Conservation (phyloP, 1,140 invertebrate species). For the Bombyx mori region ASM3026992v2 NC_085115.1:8234501-8235000, state of each 20-base stretch:
- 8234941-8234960: slow-evolving; percentile 50
- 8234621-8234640: slow-evolving; percentile 30
- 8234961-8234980: slow-evolving; percentile 61
- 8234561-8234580: slow-evolving; percentile 49
- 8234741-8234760: slow-evolving; percentile 91
- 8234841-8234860: background rate
- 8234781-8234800: slow-evolving; percentile 2
- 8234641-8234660: slow-evolving; percentile 31
- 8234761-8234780: slow-evolving; percentile 87
- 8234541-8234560: slow-evolving; percentile 24
- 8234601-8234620: slow-evolving; percentile 37
- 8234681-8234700: slow-evolving; percentile 87
- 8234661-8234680: slow-evolving; percentile 41
- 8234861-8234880: slow-evolving; percentile 3
- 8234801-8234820: slow-evolving; percentile 32
- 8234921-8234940: too few relatives aligned
- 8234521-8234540: slow-evolving; percentile 29
- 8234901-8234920: too few relatives aligned
- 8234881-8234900: too few relatives aligned
- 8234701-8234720: slow-evolving; percentile 92
- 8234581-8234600: slow-evolving; percentile 52
- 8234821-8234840: background rate
- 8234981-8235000: slow-evolving; percentile 62
- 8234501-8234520: slow-evolving; percentile 46
- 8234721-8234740: slow-evolving; percentile 91